These are phyloP conservation scores for human (Homo sapiens) DNA, from an alignment of 2,113 vertebrate species.

Conservation along the genomic window GRCh38 chr19:33386501-33387000, in stretches of 20 bases:
- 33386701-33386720: not conserved
- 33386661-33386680: not conserved
- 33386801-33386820: not conserved
- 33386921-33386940: not conserved
- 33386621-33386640: not conserved
- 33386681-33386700: not conserved
- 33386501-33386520: not conserved
- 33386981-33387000: slow-evolving; percentile 41
- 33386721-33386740: not conserved
- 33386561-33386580: not conserved
- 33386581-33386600: not conserved
- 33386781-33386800: not conserved
- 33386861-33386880: not conserved
- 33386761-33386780: not conserved
- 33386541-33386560: not conserved
- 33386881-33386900: not conserved
- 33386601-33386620: not conserved
- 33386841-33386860: not conserved
- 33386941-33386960: not conserved
- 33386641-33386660: not conserved
- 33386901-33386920: no score
- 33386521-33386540: not conserved
- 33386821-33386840: not conserved
- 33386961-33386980: slow-evolving; percentile 65
- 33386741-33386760: not conserved